phyloP scores from a whole-genome alignment of 2,113 vertebrate genomes.

The Phaethon lepturus region DNA sequence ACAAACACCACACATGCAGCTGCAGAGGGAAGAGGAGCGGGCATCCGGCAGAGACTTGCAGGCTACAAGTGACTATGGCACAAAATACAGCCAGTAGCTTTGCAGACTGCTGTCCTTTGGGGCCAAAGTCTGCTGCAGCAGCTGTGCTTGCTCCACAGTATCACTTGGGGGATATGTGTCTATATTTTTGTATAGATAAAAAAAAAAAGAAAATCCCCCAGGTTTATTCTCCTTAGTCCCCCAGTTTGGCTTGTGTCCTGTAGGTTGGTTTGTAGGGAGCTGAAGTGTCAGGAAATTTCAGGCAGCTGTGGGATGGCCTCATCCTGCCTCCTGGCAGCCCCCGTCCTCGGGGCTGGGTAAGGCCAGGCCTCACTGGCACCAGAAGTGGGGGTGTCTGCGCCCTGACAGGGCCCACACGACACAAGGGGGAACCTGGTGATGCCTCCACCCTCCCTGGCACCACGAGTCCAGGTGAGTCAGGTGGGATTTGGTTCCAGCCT shows the following conservation, averaged over 20 bases:
- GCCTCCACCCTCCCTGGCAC: neutral
- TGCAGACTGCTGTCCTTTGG: no score
- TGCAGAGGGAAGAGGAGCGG: neutral
- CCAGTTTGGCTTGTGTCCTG: neutral
- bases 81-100: neutral
- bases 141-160: neutral
- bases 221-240: neutral
- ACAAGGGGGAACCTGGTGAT: neutral
- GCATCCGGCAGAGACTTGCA: neutral
- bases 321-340: neutral
- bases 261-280: neutral
- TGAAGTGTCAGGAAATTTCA: neutral
- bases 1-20: accelerated
- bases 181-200: neutral
- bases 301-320: accelerated
- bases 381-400: neutral
- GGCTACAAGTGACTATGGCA: neutral
- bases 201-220: neutral
- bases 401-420: accelerated
- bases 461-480: accelerated
- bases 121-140: neutral
- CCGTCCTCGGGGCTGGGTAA: accelerated
- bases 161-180: accelerated
- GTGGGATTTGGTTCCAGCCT: neutral
- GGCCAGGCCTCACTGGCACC: neutral